These are phyloP conservation scores for Heterocephalus glaber DNA, from an alignment of 2,113 vertebrate genomes.

Conservation along the genomic window DNA sequence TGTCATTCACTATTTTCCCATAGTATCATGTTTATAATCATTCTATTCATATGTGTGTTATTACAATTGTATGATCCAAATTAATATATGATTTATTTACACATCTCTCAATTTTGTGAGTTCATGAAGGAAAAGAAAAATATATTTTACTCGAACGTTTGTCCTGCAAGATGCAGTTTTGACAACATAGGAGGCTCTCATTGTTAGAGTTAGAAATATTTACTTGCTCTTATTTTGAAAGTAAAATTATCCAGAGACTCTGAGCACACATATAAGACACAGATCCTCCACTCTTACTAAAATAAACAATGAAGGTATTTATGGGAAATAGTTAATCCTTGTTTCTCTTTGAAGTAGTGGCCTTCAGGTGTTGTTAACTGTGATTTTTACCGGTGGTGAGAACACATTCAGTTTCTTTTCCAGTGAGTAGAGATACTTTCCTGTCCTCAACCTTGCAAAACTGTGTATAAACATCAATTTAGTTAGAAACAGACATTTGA, in stretches of 20 bases:
- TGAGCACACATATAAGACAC: background rate
- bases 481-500: constrained; percentile 22
- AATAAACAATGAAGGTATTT: constrained; percentile 9
- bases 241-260: background rate
- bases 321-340: background rate
- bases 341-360: background rate
- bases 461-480: background rate
- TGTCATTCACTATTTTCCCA: background rate
- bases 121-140: background rate
- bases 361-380: background rate
- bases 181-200: background rate
- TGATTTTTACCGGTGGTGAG: background rate
- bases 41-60: background rate
- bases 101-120: background rate
- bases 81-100: background rate
- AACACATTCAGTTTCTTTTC: constrained; percentile 26
- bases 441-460: background rate
- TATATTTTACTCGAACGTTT: background rate
- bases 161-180: background rate
- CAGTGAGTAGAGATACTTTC: background rate
- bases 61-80: background rate
- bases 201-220: background rate
- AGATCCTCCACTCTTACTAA: background rate
- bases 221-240: background rate
- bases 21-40: background rate